Evolutionary conservation across 2,888 invertebrate genomes (phyloP), one percentile per base, ranked within the genome.

Genomic region (Trissolcus japonicus): DNA sequence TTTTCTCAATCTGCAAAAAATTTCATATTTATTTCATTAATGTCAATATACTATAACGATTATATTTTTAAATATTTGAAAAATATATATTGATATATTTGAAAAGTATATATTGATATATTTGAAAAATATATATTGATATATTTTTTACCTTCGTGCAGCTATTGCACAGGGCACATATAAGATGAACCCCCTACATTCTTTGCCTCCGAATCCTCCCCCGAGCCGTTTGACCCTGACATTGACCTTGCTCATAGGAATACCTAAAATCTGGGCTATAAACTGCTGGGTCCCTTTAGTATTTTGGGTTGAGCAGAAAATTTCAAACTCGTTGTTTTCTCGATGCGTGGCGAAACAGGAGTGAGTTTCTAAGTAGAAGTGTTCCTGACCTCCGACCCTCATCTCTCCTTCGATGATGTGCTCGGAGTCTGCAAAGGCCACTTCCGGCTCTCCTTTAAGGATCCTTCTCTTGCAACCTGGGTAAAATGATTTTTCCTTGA

Each of bases 141-240:
- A n/a, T 43, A 43, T 43, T 43, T 25, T 25, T 46, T 84, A 91
- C 91, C 90, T 91, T 80, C 92, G 91, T 6, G 97, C 96, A 7
- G 97, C 95, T 2, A 97, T 88, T 0, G 95, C 94, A 9, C 93
- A 93, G 0, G 96, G 94, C 14, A 95, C 86, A 0, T 94, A 93
- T 1, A 94, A 86, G 4, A 93, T 84, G 75, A 92, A 90, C 4
- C 93, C 91, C 68, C 95, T 91, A 0, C 95, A 93, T 88, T 98
- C 97, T 89, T 98, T 98, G 1, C 98, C 98, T 17, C 98, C 98
- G 87, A 98, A 98, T 16, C 96, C 98, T 17, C 98, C 98, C 0
- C 97, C 98, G 85, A 98, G 91, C 62, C 98, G 92, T 86, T 96
- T 96, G 0, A 95, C 94, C 80, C 93, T 92, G 19, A 93, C 92